Percentiles rank a stretch among this genome's conserved stretches.
Evolutionary conservation across 2,113 vertebrate species (phyloP).

Genomic region (Perccottus glenii): DNA sequence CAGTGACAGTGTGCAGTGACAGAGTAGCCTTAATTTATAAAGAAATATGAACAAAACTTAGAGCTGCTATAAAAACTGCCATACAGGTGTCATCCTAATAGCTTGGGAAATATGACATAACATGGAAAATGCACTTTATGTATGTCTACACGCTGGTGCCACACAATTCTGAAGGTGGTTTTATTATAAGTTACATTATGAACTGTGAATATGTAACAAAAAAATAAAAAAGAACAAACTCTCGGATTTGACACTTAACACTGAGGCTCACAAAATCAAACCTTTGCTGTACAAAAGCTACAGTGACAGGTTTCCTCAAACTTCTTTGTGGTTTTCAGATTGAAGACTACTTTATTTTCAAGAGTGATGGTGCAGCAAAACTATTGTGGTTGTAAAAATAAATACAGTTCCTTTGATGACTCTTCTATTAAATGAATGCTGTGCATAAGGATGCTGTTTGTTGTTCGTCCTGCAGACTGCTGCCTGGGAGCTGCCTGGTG

Average conservation of each 20-base stretch:
- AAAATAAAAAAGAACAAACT: neutral
- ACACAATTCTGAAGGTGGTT: too few relatives aligned
- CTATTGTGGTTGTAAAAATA: conserved; percentile 48
- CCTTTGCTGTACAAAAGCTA: conserved; percentile 9
- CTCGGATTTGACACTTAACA: neutral
- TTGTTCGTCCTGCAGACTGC: conserved; percentile 49
- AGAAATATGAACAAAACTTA: too few relatives aligned
- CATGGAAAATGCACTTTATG: too few relatives aligned
- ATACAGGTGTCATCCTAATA: neutral
- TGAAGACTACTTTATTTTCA: conserved; percentile 52
- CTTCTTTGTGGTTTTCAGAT: conserved; percentile 22
- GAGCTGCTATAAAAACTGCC: neutral
- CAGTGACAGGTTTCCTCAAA: conserved; percentile 23
- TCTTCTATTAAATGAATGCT: conserved; percentile 29
- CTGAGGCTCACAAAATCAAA: neutral
- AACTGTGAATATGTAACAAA: too few relatives aligned
- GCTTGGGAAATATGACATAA: neutral
- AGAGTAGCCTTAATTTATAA: neutral
- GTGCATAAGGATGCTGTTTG: conserved; percentile 47
- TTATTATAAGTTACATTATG: too few relatives aligned
- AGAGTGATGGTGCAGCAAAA: conserved; percentile 13
- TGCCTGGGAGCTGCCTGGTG: conserved; percentile 60
- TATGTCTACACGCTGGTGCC: too few relatives aligned
- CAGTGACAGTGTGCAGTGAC: neutral
- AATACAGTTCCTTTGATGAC: conserved; percentile 41